These are phyloP conservation scores for Drosophila pegasa DNA, from an alignment of 2,888 invertebrate genomes.

Conservation along the genomic window DNA sequence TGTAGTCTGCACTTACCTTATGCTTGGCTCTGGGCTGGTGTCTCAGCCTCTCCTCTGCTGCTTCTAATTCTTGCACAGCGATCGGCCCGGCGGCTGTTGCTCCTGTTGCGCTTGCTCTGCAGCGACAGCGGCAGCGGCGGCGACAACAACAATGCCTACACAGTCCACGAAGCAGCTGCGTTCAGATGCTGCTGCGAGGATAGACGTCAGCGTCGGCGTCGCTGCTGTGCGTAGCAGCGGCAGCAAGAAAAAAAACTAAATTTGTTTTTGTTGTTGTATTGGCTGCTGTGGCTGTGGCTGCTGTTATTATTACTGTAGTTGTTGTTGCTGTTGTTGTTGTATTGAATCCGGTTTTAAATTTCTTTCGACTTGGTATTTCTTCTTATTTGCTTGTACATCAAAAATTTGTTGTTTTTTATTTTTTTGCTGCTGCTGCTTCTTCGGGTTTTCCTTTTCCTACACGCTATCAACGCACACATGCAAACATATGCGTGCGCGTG, in stretches of 20 bases:
- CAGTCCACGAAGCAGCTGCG: conserved; percentile 44
- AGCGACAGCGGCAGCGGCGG: conserved; percentile 19
- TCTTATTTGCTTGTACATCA: conserved; percentile 57
- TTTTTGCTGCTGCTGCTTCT: conserved; percentile 31
- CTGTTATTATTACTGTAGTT: conserved; percentile 12
- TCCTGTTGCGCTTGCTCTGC: conserved; percentile 63
- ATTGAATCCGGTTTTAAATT: conserved; percentile 77
- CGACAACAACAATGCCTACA: conserved; percentile 23
- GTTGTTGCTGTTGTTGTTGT: conserved; percentile 42
- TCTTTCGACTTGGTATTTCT: conserved; percentile 69
- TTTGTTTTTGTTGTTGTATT: conserved; percentile 37
- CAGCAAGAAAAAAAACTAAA: conserved; percentile 4
- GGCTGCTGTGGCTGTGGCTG: conserved; percentile 29
- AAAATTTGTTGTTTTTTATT: conserved; percentile 47
- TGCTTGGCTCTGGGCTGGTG: conserved; percentile 6
- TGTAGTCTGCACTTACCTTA: conserved; percentile 42
- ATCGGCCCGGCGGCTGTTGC: conserved; percentile 38
- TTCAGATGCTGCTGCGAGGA: conserved; percentile 36
- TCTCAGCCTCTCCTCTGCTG: conserved; percentile 16
- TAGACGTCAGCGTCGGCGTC: conserved; percentile 27
- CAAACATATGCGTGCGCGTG: not conserved
- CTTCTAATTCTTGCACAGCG: conserved; percentile 45
- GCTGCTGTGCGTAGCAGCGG: conserved; percentile 44
- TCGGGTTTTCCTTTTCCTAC: conserved; percentile 49
- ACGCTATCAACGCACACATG: conserved; percentile 26